Conservation (phyloP, 2,888 invertebrate genomes). For the Megastigmus dorsalis region DNA sequence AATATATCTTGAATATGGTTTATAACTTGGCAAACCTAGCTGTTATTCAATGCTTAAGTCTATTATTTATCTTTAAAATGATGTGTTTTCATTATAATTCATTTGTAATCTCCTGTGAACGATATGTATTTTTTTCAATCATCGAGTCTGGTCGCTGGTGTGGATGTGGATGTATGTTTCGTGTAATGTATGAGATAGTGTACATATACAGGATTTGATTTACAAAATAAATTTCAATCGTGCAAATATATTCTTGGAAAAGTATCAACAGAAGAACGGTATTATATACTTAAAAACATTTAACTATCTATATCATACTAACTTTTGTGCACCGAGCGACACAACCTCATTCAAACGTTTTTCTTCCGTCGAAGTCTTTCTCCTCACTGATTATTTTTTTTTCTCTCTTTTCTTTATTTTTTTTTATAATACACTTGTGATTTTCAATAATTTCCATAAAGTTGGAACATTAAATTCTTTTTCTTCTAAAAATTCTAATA, state of each 20-base stretch:
- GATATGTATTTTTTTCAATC: slow-evolving; percentile 46
- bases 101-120: slow-evolving; percentile 44
- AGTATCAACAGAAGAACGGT: slow-evolving; percentile 38
- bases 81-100: slow-evolving; percentile 42
- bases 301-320: slow-evolving; percentile 48
- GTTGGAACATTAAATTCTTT: not conserved
- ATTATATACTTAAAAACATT: slow-evolving; percentile 35
- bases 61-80: slow-evolving; percentile 47
- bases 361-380: slow-evolving; percentile 14
- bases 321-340: slow-evolving; percentile 50
- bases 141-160: slow-evolving; percentile 30
- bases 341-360: slow-evolving; percentile 28
- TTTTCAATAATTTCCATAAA: slow-evolving; percentile 46
- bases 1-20: slow-evolving; percentile 40
- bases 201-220: slow-evolving; percentile 30
- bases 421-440: slow-evolving; percentile 47
- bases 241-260: slow-evolving; percentile 42
- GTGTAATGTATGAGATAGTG: too few relatives aligned
- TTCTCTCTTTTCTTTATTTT: slow-evolving; percentile 3
- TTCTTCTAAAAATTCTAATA: slow-evolving; percentile 32
- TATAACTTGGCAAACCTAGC: slow-evolving; percentile 55
- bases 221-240: slow-evolving; percentile 21
- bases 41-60: slow-evolving; percentile 50
- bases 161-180: not conserved
- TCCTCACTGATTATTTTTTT: not conserved